Base-by-base conservation (phyloP, 1,140 invertebrate genomes). In the Latrodectus geometricus region DNA sequence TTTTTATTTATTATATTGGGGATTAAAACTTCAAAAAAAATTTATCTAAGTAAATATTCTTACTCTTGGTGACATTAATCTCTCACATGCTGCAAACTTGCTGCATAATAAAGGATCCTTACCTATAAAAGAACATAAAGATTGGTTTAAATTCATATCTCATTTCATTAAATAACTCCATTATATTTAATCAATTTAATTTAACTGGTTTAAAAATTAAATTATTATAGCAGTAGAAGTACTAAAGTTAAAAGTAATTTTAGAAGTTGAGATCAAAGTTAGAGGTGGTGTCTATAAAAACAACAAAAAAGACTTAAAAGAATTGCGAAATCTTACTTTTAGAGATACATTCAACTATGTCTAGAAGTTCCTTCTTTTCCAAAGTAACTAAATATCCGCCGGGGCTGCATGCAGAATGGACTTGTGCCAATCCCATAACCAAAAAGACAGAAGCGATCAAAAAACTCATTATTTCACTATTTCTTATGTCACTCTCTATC, bases 361-460 rank as follows among this genome's bases (percentile, higher is more conserved):
- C 82, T 9, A 85, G n/a, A n/a, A 85, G 15, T 77, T 85, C 82
- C 21, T 85, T 85, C 35, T 85, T 85, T n/a, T 85, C 82, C 82
- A 85, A 69, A 35, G 82, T 77, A 11, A 85, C 82, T 49, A 85
- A 14, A 70, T 85, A 85, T 50, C 68, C 52, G 12, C 73, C 82
- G 0, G 82, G 73, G 7, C 4, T 54, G 15, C 82, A 77, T 4
- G 20, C 49, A 7, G 56, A 61, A 9, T 20, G 9, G 0, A 68
- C 81, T 8, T 54, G 17, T 0, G 17, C 78, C n/a, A 80, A 35
- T 35, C 35, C 35, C 5, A 35, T 35, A 5, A 35, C 35, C 35
- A 35, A 35, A 35, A 35, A 35, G 35, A 35, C 35, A 35, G 35
- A 35, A 35, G 35, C 35, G 35, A 35, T 35, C 35, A 35, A 35